Evolutionary conservation across 2,888 invertebrate species (phyloP), one percentile per base, ranked within the genome.

Genomic region (Plebejus argus): DNA sequence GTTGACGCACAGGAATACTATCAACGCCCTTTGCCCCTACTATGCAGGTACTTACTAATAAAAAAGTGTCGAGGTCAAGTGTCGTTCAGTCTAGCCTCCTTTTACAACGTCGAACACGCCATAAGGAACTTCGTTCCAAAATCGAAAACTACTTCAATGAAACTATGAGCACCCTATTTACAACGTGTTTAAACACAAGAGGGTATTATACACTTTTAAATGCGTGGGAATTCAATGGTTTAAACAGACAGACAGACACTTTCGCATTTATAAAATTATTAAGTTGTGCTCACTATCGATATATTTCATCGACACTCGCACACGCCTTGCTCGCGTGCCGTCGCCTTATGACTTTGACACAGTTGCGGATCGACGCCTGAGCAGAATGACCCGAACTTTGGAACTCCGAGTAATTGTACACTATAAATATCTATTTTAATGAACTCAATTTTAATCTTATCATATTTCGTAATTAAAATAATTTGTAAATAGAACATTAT

Each of bases 301-400:
- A 71, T 18, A 23, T 56, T 72, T 49, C 72, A 76, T 61, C 70
- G 39, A 74, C 28, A 56, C 23, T 53, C 61, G 88, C 89, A 86
- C 88, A 90, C 89, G 84, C 83, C 79, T 81, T 81, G 85, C 83
- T 88, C 85, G 87, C 91, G 88, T 87, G 90, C 86, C 88, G 87
- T 87, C 89, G 89, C 89, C 87, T 91, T 87, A 88, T 90, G 93
- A 90, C 93, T 92, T 92, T 93, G 93, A 93, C 93, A 92, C 87
- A 89, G 89, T 91, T 93, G 83, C 81, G 84, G 86, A 89, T 90
- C 89, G 90, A 90, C 89, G 88, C 86, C 86, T 87, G 86, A 82
- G 28, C 83, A 82, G 82, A 82, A 80, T 83, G 84, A 82, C 84
- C 35, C 70, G 70, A 33, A 72, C 77, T 72, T 77, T 18, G 74